Evolutionary conservation across 2,888 invertebrate species (phyloP).

Genomic region (Acholoe squamosa): DNA sequence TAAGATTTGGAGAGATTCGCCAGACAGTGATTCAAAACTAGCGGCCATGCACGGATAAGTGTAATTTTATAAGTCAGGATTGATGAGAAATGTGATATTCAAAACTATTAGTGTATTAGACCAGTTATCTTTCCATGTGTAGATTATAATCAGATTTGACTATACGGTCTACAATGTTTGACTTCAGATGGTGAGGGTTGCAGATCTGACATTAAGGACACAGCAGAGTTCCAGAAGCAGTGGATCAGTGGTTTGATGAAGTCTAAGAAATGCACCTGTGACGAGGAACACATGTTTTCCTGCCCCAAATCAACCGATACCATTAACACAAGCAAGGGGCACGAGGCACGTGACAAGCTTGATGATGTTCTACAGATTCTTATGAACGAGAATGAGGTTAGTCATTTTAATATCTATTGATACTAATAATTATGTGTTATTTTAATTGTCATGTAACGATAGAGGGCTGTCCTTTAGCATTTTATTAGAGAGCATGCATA

Average conservation of each 20-base stretch:
- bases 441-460: neutral
- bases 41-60: too few relatives aligned
- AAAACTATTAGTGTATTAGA: too few relatives aligned
- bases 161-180: too few relatives aligned
- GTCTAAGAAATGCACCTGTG: conserved; percentile 94
- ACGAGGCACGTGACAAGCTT: conserved; percentile 46
- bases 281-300: conserved; percentile 96
- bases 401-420: neutral
- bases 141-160: too few relatives aligned
- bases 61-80: too few relatives aligned
- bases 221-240: conserved; percentile 96
- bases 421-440: neutral
- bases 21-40: too few relatives aligned
- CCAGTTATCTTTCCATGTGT: too few relatives aligned
- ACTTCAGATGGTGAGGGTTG: conserved; percentile 93
- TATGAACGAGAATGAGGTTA: neutral
- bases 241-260: conserved; percentile 91
- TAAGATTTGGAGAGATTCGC: too few relatives aligned
- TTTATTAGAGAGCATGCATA: neutral
- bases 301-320: conserved; percentile 86
- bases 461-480: neutral
- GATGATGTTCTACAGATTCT: conserved; percentile 55
- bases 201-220: conserved; percentile 95
- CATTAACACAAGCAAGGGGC: conserved; percentile 48
- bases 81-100: too few relatives aligned